A percentile compares a stretch with the other conserved stretches of the same genome.
phyloP scores from a whole-genome alignment of 23 tunicate genomes.

The Oikopleura dioica region DNA sequence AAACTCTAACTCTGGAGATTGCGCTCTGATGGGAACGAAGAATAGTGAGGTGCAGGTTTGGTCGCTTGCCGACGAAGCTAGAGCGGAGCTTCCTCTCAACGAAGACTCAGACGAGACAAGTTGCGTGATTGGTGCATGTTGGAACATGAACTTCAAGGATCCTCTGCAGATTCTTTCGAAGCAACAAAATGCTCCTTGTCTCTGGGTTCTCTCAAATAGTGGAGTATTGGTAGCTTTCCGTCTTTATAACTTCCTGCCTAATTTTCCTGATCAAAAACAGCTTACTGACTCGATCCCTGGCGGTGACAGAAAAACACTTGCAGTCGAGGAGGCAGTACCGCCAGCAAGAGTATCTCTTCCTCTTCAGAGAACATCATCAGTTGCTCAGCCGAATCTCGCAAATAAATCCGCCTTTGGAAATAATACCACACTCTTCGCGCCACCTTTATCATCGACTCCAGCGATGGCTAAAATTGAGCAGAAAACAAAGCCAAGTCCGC shows the following conservation, averaged over 20 bases:
- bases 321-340: not conserved
- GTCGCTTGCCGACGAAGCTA: not conserved
- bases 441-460: no score
- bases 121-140: not conserved
- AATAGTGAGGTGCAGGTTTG: not conserved
- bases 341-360: not conserved
- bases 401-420: no score
- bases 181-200: not conserved
- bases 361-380: no score
- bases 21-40: conserved; percentile 59
- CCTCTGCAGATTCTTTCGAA: not conserved
- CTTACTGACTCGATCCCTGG: not conserved
- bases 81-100: not conserved
- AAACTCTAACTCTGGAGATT: conserved; percentile 49
- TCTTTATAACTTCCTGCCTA: not conserved
- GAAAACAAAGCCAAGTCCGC: no score
- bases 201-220: not conserved
- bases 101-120: not conserved
- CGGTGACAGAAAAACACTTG: not conserved
- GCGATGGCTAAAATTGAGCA: no score
- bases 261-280: not conserved
- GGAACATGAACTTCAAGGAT: not conserved
- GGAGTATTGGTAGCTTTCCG: not conserved
- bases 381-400: no score
- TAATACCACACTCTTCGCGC: no score